Percentiles rank a stretch among this genome's conserved stretches.
These are phyloP conservation scores for Cheilinus undulatus DNA, from an alignment of 2,113 vertebrate species.

Conservation along the genomic window DNA sequence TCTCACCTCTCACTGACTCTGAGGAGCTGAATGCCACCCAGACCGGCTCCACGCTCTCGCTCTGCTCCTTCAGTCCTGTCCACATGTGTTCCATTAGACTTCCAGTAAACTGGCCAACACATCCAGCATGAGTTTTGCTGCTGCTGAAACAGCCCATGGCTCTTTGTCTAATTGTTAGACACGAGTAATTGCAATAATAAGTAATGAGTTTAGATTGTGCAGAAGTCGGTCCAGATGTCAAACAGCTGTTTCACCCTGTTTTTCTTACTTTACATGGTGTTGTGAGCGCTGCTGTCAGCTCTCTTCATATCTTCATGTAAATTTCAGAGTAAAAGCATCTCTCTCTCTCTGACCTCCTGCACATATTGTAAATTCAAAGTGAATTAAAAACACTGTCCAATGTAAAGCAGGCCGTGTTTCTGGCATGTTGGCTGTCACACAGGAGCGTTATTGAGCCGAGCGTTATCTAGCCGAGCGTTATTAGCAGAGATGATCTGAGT, in stretches of 20 bases:
- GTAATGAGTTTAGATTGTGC: slow-evolving; percentile 71
- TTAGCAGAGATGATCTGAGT: slow-evolving; percentile 24
- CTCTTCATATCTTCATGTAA: slow-evolving; percentile 50
- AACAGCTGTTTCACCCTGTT: slow-evolving; percentile 73
- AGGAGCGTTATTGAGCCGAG: slow-evolving; percentile 46
- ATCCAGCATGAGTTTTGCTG: slow-evolving; percentile 59
- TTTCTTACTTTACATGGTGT: slow-evolving; percentile 65
- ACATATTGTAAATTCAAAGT: slow-evolving; percentile 65
- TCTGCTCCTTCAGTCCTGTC: slow-evolving; percentile 41
- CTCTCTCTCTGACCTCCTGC: background rate
- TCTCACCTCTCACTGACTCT: slow-evolving; percentile 31
- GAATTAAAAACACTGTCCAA: slow-evolving; percentile 48
- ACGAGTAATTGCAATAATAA: slow-evolving; percentile 74
- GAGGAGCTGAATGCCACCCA: slow-evolving; percentile 37
- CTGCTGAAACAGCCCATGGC: slow-evolving; percentile 63
- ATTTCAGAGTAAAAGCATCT: slow-evolving; percentile 28
- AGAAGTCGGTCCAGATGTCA: slow-evolving; percentile 73
- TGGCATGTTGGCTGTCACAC: slow-evolving; percentile 32
- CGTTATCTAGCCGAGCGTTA: slow-evolving; percentile 18
- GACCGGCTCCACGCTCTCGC: slow-evolving; percentile 22
- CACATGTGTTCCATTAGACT: slow-evolving; percentile 74
- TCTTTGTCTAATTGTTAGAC: slow-evolving; percentile 70
- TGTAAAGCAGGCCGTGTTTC: slow-evolving; percentile 56
- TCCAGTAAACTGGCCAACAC: slow-evolving; percentile 61
- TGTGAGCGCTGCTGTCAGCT: slow-evolving; percentile 60